These are phyloP conservation scores for pig (Sus scrofa) DNA, from an alignment of 2,113 vertebrate genomes.

Conservation along the genomic window DNA sequence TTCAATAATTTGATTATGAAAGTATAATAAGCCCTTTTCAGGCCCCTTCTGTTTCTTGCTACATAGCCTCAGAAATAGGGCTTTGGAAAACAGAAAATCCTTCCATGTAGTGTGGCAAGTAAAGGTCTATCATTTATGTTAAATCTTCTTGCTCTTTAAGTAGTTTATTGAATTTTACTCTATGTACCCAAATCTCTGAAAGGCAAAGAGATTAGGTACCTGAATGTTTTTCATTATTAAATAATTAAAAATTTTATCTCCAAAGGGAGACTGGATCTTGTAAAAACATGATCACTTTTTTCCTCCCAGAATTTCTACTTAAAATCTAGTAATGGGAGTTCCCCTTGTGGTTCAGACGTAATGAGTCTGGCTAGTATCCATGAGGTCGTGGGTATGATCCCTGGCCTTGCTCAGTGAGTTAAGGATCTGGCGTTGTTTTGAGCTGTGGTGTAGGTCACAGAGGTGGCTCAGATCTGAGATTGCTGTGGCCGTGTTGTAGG, in stretches of 20 bases:
- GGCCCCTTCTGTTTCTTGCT: background rate
- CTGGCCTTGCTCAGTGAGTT: no score
- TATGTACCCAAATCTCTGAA: background rate
- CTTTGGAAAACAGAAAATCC: background rate
- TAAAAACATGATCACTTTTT: background rate
- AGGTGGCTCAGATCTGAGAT: no score
- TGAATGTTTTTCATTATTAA: background rate
- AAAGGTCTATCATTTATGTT: background rate
- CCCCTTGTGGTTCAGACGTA: no score
- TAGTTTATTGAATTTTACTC: background rate
- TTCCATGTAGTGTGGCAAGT: constrained; percentile 14
- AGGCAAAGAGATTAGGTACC: background rate
- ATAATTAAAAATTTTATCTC: background rate
- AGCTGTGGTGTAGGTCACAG: no score
- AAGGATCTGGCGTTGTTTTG: no score
- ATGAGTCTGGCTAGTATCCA: no score
- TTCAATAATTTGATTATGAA: constrained; percentile 9
- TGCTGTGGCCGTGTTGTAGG: no score
- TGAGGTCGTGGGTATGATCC: no score
- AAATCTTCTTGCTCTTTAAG: constrained; percentile 14
- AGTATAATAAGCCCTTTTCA: background rate
- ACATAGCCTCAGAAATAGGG: background rate
- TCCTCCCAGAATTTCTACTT: background rate
- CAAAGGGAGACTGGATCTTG: background rate
- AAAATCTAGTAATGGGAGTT: background rate